Base-by-base conservation (phyloP, 2,888 invertebrate species). In the Drosophila nr. perissopoda region DNA sequence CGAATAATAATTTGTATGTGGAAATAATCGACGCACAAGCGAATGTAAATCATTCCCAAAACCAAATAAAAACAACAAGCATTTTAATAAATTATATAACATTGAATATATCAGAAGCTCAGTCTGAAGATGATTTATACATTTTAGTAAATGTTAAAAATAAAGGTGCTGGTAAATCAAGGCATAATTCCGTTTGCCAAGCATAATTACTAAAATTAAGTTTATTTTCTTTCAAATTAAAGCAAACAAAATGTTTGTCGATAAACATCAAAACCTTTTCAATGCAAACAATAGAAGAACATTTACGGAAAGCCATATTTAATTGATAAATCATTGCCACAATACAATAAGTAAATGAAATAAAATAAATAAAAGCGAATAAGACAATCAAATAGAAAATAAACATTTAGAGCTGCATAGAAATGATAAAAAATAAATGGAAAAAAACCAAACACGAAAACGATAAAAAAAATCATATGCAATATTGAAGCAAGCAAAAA, bases 341-440 rank as follows among this genome's bases (percentile, higher is more conserved):
- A 21, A 21, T 42, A 21, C 21, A 21, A 21, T n/a, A 13, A 5
- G n/a, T 1, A 42, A 21, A 7, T 4, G 7, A 27, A 25, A 25
- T 27, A 42, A 25, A 25, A 18, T 29, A 53, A 60, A 42, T 49
- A 27, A 45, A 27, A 4, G 1, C 16, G 1, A 45, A 25, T 8
- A 25, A 25, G 16, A 21, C n/a, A 29, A 40, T 16, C 5, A 21
- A 40, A 27, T 8, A 10, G 2, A n/a, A 56, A 56, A 56, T n/a
- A 56, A 57, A 57, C 18, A 18, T 31, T 57, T 5, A 2, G 2
- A 13, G 38, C 54, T 38, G 36, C 54, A 25, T 36, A n/a, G 2
- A 7, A 57, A 40, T 33, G 29, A 36, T 71, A 62, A 71, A 36
- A 13, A 63, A 13, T n/a, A 63, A 76, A 52, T 52, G 34, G 5